Evolutionary conservation across 2,797 vertebrate species (phyloP), one percentile per base, ranked within the genome.

Genomic region (Oreochromis mossambicus): DNA sequence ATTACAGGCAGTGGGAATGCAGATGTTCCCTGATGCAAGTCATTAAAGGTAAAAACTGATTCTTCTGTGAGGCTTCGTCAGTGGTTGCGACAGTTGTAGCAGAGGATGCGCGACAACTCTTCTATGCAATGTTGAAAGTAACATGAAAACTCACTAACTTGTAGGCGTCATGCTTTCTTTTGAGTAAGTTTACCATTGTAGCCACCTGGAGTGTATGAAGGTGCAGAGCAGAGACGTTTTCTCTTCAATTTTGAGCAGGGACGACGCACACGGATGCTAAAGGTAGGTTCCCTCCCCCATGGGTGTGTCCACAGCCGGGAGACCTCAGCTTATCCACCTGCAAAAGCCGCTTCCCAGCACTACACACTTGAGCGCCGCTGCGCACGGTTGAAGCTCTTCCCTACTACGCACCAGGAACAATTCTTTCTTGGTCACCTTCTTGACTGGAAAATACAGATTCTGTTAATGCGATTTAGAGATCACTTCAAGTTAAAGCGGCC

Each of bases 241-340:
- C 52, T 77, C 76, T 75, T 43, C 63, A 10, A 82, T 83, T 85
- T 86, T 36, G 56, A 86, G 93, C 85, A 83, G 88, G 89, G 83
- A 55, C 78, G 29, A 43, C 29, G 82, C 81, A 36, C 73, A 43
- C 54, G 84, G 91, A 91, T 84, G 90, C 88, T 52, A 94, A 94
- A 96, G 96, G 96, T 96, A 94, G 89, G 90, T 92, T 93, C 93
- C 95, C 96, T 94, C 96, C 96, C 94, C 91, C 91, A 87, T 93
- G 94, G 95, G 95, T 96, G 96, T 96, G 95, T 95, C 93, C 88
- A 92, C 76, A 11, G 87, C 68, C 81, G 78, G 87, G 88, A 90
- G 90, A 90, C 88, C 84, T 93, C 93, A 54, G 91, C 87, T 88
- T 93, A 92, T 96, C 96, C 96, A 97, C 96, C 96, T 97, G 96